A percentile compares a stretch with the other conserved stretches of the same genome.
phyloP scores from a whole-genome alignment of 1,140 invertebrate genomes.

The Drosophila gunungcola region DNA sequence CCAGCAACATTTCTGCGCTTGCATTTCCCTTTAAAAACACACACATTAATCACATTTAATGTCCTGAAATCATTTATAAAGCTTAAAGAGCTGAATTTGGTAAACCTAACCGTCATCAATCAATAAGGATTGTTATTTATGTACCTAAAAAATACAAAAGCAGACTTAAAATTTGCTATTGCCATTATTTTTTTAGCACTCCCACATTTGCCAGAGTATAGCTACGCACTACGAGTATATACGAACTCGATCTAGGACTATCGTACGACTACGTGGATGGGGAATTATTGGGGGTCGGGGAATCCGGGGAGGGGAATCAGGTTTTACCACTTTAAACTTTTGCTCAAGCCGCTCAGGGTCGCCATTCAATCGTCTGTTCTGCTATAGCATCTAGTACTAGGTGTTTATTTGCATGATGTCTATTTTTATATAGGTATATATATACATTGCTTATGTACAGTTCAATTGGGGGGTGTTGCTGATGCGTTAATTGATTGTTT shows the following conservation, averaged over 20 bases:
- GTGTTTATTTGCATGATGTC: slow-evolving; percentile 30
- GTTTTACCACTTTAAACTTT: slow-evolving; percentile 45
- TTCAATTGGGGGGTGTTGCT: slow-evolving; percentile 20
- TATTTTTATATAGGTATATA: slow-evolving; percentile 14
- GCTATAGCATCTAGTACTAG: slow-evolving; percentile 44
- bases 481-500: slow-evolving; percentile 31
- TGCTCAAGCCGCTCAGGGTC: slow-evolving; percentile 54
- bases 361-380: slow-evolving; percentile 55
- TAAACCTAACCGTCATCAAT: slow-evolving; percentile 18
- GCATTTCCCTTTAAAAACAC: not conserved
- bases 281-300: not conserved
- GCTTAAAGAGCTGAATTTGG: slow-evolving; percentile 16
- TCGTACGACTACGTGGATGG: slow-evolving; percentile 14
- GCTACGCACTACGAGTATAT: slow-evolving; percentile 31
- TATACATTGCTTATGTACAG: slow-evolving; percentile 34
- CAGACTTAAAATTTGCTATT: slow-evolving; percentile 6
- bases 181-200: not conserved
- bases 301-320: not conserved
- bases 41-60: slow-evolving; percentile 9
- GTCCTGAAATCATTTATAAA: slow-evolving; percentile 32
- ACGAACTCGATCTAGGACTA: slow-evolving; percentile 43
- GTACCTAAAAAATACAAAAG: slow-evolving; percentile 2
- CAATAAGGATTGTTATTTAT: slow-evolving; percentile 25
- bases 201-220: slow-evolving; percentile 8
- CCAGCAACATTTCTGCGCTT: not conserved